Conservation (phyloP, 2,113 vertebrate species). For the Regulus satrapa region DNA sequence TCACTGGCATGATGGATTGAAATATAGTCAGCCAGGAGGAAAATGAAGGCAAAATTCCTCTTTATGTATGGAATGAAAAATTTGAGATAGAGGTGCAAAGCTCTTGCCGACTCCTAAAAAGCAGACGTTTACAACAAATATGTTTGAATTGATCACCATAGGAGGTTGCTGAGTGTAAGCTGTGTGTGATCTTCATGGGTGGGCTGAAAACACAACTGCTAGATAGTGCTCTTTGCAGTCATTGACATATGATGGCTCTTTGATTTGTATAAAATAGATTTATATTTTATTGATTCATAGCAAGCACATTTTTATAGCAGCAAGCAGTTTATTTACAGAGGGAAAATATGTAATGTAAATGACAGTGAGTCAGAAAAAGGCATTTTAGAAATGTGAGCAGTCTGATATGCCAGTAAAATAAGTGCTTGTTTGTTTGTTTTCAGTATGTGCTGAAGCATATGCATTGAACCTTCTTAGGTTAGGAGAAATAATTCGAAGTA, state of each 20-base stretch:
- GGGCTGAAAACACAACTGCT: background rate
- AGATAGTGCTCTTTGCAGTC: background rate
- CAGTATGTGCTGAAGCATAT: background rate
- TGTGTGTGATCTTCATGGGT: background rate
- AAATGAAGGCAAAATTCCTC: background rate
- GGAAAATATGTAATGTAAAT: background rate
- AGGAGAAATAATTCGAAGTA: background rate
- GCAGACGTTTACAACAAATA: background rate
- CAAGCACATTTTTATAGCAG: background rate
- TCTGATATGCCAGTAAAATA: background rate
- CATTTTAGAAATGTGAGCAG: background rate
- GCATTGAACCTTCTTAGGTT: background rate
- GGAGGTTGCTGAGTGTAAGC: background rate
- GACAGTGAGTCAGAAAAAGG: background rate
- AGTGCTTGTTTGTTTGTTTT: background rate
- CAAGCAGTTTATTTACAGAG: slow-evolving; percentile 7
- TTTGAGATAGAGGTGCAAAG: background rate
- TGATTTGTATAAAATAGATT: background rate
- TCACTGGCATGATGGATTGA: background rate
- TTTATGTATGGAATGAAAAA: background rate
- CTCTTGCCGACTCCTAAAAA: background rate
- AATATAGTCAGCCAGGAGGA: background rate
- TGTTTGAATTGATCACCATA: background rate
- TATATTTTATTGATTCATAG: slow-evolving; percentile 27
- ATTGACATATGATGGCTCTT: background rate